Conservation (phyloP, 35 echinoderm and acorn worm species). For the Heliocidaris tuberculata region DNA sequence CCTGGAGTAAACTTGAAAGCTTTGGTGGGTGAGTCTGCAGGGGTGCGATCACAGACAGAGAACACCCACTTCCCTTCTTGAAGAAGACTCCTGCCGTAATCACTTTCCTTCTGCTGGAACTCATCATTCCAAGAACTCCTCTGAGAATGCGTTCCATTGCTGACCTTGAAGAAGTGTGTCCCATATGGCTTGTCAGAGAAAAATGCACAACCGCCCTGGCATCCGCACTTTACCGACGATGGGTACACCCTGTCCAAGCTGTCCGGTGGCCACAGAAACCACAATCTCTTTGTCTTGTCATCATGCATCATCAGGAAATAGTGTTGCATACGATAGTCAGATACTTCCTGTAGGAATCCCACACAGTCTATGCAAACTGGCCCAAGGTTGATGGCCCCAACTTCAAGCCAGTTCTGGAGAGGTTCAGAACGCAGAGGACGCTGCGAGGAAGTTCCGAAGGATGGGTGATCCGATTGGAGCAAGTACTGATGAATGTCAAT, state of each 20-base stretch:
- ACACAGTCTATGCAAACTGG: conserved; percentile 76
- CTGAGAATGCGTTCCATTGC: conserved; percentile 30
- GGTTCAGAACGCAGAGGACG: conserved; percentile 25
- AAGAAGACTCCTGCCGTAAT: conserved; percentile 84
- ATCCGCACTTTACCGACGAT: conserved; percentile 67
- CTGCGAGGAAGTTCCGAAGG: background rate
- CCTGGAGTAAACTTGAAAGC: conserved; percentile 85
- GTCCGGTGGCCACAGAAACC: conserved; percentile 82
- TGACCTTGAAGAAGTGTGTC: conserved; percentile 56
- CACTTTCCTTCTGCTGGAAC: conserved; percentile 54
- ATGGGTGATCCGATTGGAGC: conserved; percentile 28
- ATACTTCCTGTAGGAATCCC: conserved; percentile 48
- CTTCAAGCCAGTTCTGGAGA: conserved; percentile 64
- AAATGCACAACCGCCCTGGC: conserved; percentile 89
- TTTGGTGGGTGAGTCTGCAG: conserved; percentile 77
- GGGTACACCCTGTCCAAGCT: conserved; percentile 37
- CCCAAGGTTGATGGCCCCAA: conserved; percentile 64
- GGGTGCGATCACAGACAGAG: conserved; percentile 78
- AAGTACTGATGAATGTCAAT: conserved; percentile 84
- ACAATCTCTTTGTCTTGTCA: conserved; percentile 64
- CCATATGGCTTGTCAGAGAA: conserved; percentile 62
- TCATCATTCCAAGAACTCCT: conserved; percentile 56
- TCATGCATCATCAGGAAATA: conserved; percentile 86
- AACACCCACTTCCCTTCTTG: conserved; percentile 82
- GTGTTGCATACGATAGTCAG: conserved; percentile 60